Evolutionary conservation across 2,888 invertebrate genomes (phyloP).

Genomic region (Cordylochernes scorpioides): DNA sequence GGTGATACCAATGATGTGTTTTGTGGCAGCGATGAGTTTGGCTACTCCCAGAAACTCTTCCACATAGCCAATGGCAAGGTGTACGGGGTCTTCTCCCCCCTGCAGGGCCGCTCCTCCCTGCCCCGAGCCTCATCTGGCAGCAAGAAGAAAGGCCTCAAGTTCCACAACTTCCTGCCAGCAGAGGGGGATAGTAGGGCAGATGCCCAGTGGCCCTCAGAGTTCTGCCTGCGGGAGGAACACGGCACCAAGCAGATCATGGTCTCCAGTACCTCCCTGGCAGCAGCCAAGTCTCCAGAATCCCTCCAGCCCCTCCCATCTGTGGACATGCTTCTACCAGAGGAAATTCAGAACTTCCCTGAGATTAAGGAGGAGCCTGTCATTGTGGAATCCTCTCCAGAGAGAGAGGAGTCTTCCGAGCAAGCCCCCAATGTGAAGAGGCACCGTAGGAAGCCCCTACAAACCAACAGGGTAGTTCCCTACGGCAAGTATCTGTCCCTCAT

Average conservation of each 20-base stretch:
- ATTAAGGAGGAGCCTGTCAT: background rate
- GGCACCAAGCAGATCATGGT: conserved; percentile 16
- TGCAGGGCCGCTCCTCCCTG: conserved; percentile 12
- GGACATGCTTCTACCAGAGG: background rate
- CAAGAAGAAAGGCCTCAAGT: conserved; percentile 9
- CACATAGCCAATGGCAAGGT: conserved; percentile 17
- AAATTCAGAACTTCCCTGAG: background rate
- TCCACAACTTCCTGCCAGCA: conserved; percentile 11
- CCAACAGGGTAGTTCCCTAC: conserved; percentile 12
- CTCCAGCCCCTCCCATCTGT: background rate
- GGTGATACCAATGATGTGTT: too few relatives aligned
- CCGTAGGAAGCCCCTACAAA: conserved; percentile 9
- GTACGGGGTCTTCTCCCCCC: conserved; percentile 17
- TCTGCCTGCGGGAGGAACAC: conserved; percentile 13
- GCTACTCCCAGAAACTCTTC: conserved; percentile 16
- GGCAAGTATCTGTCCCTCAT: conserved; percentile 10
- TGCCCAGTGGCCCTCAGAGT: conserved; percentile 10
- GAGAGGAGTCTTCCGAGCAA: background rate
- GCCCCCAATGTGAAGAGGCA: conserved; percentile 4
- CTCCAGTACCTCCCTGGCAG: conserved; percentile 12
- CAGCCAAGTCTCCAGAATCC: conserved; percentile 4
- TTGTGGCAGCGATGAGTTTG: too few relatives aligned
- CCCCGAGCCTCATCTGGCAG: conserved; percentile 8
- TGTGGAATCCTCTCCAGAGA: background rate
- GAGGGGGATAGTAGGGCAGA: conserved; percentile 11